Percentiles rank a stretch among this genome's conserved stretches.
Conservation (phyloP, 2,113 vertebrate species). For the Nothocercus nigrocapillus region DNA sequence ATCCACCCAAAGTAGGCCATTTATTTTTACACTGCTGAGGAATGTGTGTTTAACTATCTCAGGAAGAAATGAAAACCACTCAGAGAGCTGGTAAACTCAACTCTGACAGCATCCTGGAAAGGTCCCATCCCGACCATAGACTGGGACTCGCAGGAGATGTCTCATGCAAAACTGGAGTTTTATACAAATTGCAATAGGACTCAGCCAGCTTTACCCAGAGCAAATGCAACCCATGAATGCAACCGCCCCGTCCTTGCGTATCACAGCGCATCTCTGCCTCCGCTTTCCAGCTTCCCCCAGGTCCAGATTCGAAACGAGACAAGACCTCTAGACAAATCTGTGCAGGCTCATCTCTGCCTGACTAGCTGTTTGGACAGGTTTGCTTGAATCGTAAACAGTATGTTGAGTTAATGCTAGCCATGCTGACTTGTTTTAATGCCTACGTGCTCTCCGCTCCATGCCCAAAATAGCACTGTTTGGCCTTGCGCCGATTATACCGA, state of each 20-base stretch:
- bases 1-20: not conserved
- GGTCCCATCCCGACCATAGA: not conserved
- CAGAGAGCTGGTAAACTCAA: constrained; percentile 28
- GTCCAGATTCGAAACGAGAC: constrained; percentile 8
- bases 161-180: not conserved
- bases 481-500: not conserved
- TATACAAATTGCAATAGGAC: not conserved
- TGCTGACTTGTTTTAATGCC: constrained; percentile 17
- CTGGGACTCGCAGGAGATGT: not conserved
- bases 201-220: not conserved
- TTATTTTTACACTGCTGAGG: constrained; percentile 50
- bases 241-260: not conserved
- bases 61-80: constrained; percentile 56
- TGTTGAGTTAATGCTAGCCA: not conserved
- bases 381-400: constrained; percentile 35
- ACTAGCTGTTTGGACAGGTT: constrained; percentile 49
- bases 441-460: not conserved
- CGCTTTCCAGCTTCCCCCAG: not conserved
- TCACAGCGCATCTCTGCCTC: not conserved
- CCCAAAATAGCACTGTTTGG: not conserved
- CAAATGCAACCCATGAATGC: too few relatives aligned
- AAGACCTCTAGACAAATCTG: constrained; percentile 25
- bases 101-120: not conserved
- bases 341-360: not conserved
- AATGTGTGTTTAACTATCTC: constrained; percentile 49